These are phyloP conservation scores for Pseudomyrmex cubaensis DNA, from an alignment of 1,140 invertebrate genomes.

Conservation along the genomic window DNA sequence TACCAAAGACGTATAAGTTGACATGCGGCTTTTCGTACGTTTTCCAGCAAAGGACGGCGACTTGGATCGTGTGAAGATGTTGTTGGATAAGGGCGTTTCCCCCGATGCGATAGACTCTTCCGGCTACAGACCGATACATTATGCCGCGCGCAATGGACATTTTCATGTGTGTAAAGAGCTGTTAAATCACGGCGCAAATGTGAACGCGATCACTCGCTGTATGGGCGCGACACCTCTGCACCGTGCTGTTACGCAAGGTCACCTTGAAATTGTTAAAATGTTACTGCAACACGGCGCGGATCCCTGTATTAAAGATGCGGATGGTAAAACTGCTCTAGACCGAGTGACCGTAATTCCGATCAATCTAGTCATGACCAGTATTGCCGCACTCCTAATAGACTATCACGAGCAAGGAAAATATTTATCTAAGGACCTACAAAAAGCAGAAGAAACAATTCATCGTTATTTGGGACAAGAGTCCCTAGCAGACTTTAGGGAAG, in stretches of 20 bases:
- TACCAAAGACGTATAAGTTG: background rate
- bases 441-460: too few species aligned
- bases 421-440: too few species aligned
- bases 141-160: slow-evolving; percentile 93
- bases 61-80: slow-evolving; percentile 85
- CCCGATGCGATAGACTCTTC: slow-evolving; percentile 86
- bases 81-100: slow-evolving; percentile 86
- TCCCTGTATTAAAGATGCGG: slow-evolving; percentile 88
- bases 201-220: slow-evolving; percentile 90
- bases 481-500: too few species aligned
- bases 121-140: slow-evolving; percentile 93
- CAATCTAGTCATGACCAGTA: slow-evolving; percentile 71
- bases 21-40: background rate
- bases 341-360: slow-evolving; percentile 86
- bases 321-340: slow-evolving; percentile 93
- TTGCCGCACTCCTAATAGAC: too few species aligned
- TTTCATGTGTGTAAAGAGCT: slow-evolving; percentile 89
- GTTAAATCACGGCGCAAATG: slow-evolving; percentile 88
- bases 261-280: slow-evolving; percentile 87
- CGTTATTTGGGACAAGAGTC: too few species aligned
- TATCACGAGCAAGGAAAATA: too few species aligned
- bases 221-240: slow-evolving; percentile 92
- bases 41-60: slow-evolving; percentile 89
- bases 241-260: slow-evolving; percentile 91
- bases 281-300: slow-evolving; percentile 88